Conservation (phyloP, 2,797 vertebrate genomes). For the Myotis pilosus region DNA sequence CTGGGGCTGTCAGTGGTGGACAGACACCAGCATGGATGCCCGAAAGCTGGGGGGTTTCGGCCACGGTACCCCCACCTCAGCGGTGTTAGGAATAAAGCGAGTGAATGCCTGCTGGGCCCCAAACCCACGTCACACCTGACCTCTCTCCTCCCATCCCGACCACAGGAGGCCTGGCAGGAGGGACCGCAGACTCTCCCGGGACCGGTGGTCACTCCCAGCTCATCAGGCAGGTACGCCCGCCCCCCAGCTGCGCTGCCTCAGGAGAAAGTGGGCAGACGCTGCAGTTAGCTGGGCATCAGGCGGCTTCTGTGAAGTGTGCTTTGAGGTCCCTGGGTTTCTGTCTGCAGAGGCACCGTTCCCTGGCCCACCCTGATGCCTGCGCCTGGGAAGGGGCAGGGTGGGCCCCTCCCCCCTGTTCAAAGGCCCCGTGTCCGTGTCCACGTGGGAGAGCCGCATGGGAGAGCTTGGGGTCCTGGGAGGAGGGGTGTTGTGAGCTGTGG, state of each 20-base stretch:
- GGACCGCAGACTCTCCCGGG: too few relatives aligned
- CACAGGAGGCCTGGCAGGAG: background rate
- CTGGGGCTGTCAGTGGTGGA: background rate
- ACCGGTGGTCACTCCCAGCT: background rate
- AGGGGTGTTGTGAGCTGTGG: background rate
- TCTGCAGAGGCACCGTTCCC: background rate
- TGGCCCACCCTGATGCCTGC: rapidly evolving
- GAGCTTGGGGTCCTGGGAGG: background rate
- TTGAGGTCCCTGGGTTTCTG: background rate
- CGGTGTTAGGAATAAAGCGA: background rate
- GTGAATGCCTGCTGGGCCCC: background rate
- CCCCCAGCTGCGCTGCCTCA: background rate
- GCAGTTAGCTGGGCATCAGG: rapidly evolving
- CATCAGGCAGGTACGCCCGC: rapidly evolving
- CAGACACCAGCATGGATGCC: background rate
- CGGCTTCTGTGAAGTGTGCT: background rate
- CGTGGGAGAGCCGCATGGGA: rapidly evolving
- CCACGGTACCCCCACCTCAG: background rate
- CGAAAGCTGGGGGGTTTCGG: background rate
- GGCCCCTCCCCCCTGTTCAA: background rate
- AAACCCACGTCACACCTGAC: too few relatives aligned
- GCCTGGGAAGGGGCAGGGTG: background rate
- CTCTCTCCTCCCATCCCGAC: background rate
- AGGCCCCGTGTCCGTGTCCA: background rate
- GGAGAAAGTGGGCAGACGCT: rapidly evolving